Evolutionary conservation across 2,113 vertebrate genomes (phyloP).

Genomic region (Chaetodon trifascialis): DNA sequence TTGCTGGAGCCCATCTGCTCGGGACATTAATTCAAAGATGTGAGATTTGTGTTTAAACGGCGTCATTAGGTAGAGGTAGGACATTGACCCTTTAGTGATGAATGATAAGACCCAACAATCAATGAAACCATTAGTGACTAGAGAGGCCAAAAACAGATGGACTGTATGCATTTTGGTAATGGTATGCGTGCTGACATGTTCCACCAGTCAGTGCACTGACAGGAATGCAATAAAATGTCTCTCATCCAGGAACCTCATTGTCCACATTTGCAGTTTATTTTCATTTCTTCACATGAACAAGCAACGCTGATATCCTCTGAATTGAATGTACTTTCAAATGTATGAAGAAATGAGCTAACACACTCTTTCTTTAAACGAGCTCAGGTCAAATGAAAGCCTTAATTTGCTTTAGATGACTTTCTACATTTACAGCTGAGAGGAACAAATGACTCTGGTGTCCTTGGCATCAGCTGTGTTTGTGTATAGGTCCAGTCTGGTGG

Average conservation of each 20-base stretch:
- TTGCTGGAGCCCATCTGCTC: not conserved
- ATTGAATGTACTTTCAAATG: constrained; percentile 4
- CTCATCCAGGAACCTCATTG: not conserved
- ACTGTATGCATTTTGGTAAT: constrained; percentile 48
- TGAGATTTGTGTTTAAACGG: constrained; percentile 47
- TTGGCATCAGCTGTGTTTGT: constrained; percentile 53
- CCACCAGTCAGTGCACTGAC: constrained; percentile 10
- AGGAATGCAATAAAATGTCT: constrained; percentile 15
- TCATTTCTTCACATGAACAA: constrained; percentile 14
- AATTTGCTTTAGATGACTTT: constrained; percentile 5
- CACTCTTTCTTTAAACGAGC: constrained; percentile 12
- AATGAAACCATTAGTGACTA: constrained; percentile 66
- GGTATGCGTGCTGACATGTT: constrained; percentile 22
- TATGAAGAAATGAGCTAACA: not conserved
- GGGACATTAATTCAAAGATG: constrained; percentile 38
- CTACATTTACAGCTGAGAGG: constrained; percentile 1
- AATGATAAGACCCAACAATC: constrained; percentile 70
- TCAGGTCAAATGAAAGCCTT: constrained; percentile 33
- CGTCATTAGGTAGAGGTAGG: constrained; percentile 40
- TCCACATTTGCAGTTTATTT: constrained; percentile 6
- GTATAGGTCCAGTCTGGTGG: constrained; percentile 12
- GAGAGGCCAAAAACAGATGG: constrained; percentile 42
- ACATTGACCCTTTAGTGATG: constrained; percentile 61
- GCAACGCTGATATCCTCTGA: not conserved
- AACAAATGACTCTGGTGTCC: constrained; percentile 33